phyloP scores from a whole-genome alignment of 2,113 vertebrate genomes.

The Hydrochoerus hydrochaeris region DNA sequence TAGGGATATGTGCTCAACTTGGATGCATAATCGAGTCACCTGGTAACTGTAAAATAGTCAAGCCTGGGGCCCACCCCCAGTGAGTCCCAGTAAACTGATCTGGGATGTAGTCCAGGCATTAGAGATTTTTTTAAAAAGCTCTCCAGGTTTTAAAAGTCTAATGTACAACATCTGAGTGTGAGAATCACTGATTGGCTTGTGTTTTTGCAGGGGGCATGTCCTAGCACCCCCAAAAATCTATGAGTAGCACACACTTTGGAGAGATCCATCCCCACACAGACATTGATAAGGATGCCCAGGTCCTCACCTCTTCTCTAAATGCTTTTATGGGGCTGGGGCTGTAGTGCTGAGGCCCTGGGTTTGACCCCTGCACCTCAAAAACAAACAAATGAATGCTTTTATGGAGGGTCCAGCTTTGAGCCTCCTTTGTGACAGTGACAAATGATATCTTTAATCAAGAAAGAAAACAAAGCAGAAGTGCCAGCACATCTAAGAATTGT shows the following conservation, averaged over 20 bases:
- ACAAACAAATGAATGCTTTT: neutral
- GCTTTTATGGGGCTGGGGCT: neutral
- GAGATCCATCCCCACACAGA: neutral
- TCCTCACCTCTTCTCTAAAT: neutral
- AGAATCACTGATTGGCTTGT: neutral
- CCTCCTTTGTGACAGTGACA: conserved; percentile 47
- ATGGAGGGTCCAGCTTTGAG: neutral
- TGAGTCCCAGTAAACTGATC: conserved; percentile 43
- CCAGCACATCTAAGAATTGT: conserved; percentile 1
- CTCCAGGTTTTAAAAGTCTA: conserved; percentile 12
- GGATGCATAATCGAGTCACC: neutral
- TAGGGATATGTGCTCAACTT: neutral
- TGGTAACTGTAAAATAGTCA: conserved; percentile 8
- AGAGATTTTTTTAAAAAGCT: conserved; percentile 14
- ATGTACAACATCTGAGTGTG: neutral
- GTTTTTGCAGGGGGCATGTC: neutral
- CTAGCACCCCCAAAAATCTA: neutral
- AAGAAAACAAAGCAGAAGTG: conserved; percentile 47
- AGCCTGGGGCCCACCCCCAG: conserved; percentile 4
- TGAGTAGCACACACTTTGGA: neutral
- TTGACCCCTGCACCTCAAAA: neutral
- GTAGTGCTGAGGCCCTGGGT: neutral
- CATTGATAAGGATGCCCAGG: neutral
- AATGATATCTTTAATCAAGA: conserved; percentile 57
- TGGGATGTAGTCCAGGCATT: conserved; percentile 19